Evolutionary conservation across 2,797 vertebrate genomes (phyloP).

Genomic region (Macrochelys suwanniensis): DNA sequence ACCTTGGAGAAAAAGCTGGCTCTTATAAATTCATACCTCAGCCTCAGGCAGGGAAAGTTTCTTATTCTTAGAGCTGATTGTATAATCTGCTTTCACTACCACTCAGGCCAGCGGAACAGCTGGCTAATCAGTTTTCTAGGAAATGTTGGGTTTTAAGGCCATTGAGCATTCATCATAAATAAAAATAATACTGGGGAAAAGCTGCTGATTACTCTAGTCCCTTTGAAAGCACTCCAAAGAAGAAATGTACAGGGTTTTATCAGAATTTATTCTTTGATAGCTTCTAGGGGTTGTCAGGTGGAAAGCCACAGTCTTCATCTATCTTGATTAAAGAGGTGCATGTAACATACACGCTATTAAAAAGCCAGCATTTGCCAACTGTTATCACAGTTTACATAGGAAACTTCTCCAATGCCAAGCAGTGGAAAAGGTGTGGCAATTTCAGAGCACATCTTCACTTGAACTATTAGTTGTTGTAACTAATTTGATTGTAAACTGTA

Average conservation of each 20-base stretch:
- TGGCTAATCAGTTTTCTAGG: neutral
- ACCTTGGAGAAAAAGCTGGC: neutral
- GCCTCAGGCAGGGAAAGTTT: neutral
- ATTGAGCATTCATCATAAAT: neutral
- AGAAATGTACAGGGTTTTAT: neutral
- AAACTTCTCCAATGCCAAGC: neutral
- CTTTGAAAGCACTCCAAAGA: neutral
- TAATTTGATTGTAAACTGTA: constrained; percentile 18
- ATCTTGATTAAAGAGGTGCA: neutral
- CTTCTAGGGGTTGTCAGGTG: neutral
- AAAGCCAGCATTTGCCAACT: neutral
- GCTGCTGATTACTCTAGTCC: neutral
- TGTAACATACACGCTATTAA: rapidly evolving
- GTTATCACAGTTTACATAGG: neutral
- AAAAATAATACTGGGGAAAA: neutral
- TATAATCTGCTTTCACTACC: neutral
- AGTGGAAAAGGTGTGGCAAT: neutral
- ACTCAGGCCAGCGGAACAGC: neutral
- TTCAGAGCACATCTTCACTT: constrained; percentile 2
- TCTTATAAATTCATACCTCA: neutral
- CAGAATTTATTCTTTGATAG: neutral
- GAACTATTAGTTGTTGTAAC: constrained; percentile 52
- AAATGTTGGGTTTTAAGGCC: neutral
- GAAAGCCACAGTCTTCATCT: neutral
- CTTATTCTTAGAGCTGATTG: neutral